These are phyloP conservation scores for Acrocephalus arundinaceus DNA, from an alignment of 2,113 vertebrate species.

Conservation along the genomic window DNA sequence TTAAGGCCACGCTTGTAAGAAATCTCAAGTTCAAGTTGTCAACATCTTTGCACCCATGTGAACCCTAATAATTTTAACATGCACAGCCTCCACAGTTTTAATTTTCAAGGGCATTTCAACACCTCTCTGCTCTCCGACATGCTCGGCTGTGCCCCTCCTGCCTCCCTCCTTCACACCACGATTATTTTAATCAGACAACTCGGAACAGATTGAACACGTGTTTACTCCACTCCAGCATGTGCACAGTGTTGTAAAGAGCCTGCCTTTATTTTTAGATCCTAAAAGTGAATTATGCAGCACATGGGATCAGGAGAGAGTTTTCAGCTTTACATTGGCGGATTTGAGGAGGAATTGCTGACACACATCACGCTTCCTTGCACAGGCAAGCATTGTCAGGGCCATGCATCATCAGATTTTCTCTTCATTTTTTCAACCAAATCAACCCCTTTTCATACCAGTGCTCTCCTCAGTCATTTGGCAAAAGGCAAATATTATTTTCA, in stretches of 20 bases:
- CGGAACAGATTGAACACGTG: background rate
- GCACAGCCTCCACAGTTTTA: background rate
- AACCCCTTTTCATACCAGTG: background rate
- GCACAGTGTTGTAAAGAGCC: background rate
- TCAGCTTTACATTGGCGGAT: background rate
- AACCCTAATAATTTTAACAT: background rate
- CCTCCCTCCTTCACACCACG: background rate
- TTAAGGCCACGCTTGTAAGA: background rate
- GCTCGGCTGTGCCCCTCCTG: background rate
- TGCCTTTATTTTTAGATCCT: background rate
- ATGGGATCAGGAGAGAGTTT: background rate
- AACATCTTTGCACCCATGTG: background rate
- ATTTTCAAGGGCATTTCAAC: background rate
- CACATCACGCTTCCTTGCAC: background rate
- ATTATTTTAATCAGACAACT: conserved; percentile 12
- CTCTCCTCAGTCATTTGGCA: background rate
- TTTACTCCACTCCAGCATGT: background rate
- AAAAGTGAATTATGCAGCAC: background rate
- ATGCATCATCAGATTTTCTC: background rate
- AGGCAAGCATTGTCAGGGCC: background rate
- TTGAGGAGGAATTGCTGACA: background rate
- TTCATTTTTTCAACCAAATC: background rate
- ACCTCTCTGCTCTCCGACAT: background rate
- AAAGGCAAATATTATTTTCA: background rate
- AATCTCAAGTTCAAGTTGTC: background rate